Evolutionary conservation across 2,888 invertebrate genomes (phyloP), one percentile per base, ranked within the genome.

Genomic region (Eupithecia tripunctaria): DNA sequence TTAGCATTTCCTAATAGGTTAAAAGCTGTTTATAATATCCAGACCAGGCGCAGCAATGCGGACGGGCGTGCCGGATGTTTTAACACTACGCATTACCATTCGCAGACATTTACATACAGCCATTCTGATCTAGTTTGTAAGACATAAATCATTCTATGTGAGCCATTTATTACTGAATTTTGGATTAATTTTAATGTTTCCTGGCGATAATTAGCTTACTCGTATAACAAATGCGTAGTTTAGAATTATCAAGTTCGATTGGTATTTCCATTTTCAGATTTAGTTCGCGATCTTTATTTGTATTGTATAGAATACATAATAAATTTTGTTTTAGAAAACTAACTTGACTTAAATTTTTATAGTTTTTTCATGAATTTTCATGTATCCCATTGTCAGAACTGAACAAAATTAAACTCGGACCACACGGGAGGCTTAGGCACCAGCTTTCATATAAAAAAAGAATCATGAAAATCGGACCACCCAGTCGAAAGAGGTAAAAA

Each of bases 31-130:
- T 69, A 18, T 36, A 64, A 43, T 65, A 75, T 67, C 71, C 70
- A 70, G 70, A 75, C 69, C 71, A 68, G 68, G 41, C 70, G 65
- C 67, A 62, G 69, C 76, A 77, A 78, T 80, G 78, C 71, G 72
- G 62, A 74, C 41, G 78, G 80, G 80, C 77, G 78, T 80, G 80
- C 78, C 78, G 80, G 79, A 78, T 78, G 70, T 77, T 72, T 73
- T 74, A 75, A 76, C 69, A 64, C 68, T 62, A 62, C 62, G 51
- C 51, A 62, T 62, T 62, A 72, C 70, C 65, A 73, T 65, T 76
- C 72, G 43, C 69, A 72, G 67, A 43, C 59, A 67, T 74, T 71
- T 47, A 51, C 72, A 72, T 70, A 75, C 67, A n/a, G 41, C 38
- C 38, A 75, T 72, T 72, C 41, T 70, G 75, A 71, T 72, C 71